Evolutionary conservation across 2,888 invertebrate genomes (phyloP).

Genomic region (Galeopsomyia nigrocyanea): DNA sequence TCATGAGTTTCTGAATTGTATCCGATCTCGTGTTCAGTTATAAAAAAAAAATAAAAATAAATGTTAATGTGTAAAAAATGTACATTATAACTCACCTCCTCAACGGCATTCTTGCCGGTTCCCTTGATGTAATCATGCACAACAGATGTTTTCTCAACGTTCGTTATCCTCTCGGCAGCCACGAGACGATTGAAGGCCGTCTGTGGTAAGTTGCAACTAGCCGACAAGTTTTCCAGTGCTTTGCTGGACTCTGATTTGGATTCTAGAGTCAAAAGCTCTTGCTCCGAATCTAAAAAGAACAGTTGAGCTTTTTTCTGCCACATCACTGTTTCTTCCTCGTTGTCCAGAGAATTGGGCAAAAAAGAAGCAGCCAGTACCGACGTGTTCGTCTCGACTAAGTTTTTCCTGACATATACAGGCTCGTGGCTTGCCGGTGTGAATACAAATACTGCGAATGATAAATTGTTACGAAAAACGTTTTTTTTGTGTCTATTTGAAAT

Average conservation of each 20-base stretch:
- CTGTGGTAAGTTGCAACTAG: conserved; percentile 61
- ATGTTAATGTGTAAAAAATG: conserved; percentile 8
- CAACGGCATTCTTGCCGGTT: conserved; percentile 67
- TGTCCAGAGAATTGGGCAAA: conserved; percentile 71
- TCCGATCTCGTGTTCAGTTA: conserved; percentile 34
- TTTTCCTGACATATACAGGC: conserved; percentile 71
- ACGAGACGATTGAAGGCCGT: conserved; percentile 71
- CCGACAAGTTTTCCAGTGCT: conserved; percentile 64
- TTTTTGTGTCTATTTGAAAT: conserved; percentile 8
- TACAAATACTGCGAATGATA: conserved; percentile 72
- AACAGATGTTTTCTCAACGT: conserved; percentile 56
- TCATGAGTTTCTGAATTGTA: conserved; percentile 28
- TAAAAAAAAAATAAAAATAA: conserved; percentile 30
- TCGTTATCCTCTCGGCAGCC: conserved; percentile 63
- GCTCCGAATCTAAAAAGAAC: conserved; percentile 74
- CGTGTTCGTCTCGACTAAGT: conserved; percentile 68
- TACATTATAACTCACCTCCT: conserved; percentile 67
- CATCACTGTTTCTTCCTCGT: conserved; percentile 50
- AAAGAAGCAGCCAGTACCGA: conserved; percentile 71
- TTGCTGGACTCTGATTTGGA: conserved; percentile 67
- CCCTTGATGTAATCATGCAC: conserved; percentile 65
- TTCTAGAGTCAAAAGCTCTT: conserved; percentile 71
- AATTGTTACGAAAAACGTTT: conserved; percentile 8
- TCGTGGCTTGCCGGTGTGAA: conserved; percentile 74
- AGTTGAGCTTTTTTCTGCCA: conserved; percentile 77